Evolutionary conservation across 1,140 invertebrate species (phyloP).

Genomic region (Eumaeus atala): DNA sequence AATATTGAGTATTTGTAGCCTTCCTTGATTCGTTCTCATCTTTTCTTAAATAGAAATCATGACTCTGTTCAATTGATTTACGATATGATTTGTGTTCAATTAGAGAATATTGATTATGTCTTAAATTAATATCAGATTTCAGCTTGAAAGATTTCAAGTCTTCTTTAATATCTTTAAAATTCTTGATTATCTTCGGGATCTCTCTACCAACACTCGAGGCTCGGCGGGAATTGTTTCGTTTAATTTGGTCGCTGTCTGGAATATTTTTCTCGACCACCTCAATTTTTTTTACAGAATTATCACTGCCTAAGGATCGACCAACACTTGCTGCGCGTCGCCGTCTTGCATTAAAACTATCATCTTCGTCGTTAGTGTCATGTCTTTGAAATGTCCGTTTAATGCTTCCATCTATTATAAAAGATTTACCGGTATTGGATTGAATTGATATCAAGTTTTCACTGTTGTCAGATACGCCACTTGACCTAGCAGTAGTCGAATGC

Average conservation of each 20-base stretch:
- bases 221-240: conserved; percentile 35
- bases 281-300: conserved; percentile 19
- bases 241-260: conserved; percentile 9
- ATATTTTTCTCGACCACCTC: conserved; percentile 12
- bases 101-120: conserved; percentile 12
- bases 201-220: conserved; percentile 58
- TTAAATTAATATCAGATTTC: conserved; percentile 20
- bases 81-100: conserved; percentile 10
- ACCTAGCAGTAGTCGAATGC: background rate
- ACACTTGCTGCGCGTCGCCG: conserved; percentile 53
- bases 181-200: conserved; percentile 17
- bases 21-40: conserved; percentile 1
- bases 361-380: conserved; percentile 19
- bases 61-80: conserved; percentile 18
- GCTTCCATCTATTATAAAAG: conserved; percentile 54
- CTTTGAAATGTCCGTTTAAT: conserved; percentile 46
- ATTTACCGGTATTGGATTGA: conserved; percentile 33
- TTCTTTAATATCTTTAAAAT: conserved; percentile 53
- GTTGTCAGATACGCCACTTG: conserved; percentile 29
- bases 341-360: conserved; percentile 35
- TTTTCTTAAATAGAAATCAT: conserved; percentile 21
- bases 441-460: conserved; percentile 32
- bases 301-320: conserved; percentile 34
- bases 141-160: conserved; percentile 46
- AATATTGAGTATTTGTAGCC: conserved; percentile 22